Evolutionary conservation across 2,888 invertebrate genomes (phyloP).

Genomic region (Eristalis tenax): DNA sequence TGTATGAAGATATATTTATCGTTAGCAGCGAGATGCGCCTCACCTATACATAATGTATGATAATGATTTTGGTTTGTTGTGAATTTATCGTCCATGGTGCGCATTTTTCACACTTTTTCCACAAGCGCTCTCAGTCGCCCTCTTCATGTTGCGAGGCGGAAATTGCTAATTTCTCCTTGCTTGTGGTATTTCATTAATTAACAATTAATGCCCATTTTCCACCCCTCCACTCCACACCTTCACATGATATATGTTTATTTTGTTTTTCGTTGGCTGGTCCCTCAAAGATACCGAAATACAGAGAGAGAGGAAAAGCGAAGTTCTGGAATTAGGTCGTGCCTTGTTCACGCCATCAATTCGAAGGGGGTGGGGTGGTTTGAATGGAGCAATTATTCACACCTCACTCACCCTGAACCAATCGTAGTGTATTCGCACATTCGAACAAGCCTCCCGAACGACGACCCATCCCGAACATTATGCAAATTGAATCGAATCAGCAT

Average conservation of each 20-base stretch:
- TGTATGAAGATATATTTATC: not conserved
- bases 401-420: not conserved
- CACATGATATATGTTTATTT: not conserved
- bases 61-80: constrained; percentile 11
- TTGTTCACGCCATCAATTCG: constrained; percentile 51
- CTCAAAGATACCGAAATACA: not conserved
- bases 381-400: constrained; percentile 41
- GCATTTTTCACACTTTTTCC: constrained; percentile 32
- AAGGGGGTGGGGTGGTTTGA: not conserved
- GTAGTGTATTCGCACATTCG: not conserved
- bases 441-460: not conserved
- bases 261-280: not conserved
- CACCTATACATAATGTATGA: not conserved
- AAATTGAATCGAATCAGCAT: constrained; percentile 62
- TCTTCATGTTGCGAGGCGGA: constrained; percentile 11
- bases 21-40: not conserved
- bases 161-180: constrained; percentile 41
- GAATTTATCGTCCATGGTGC: constrained; percentile 6
- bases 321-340: constrained; percentile 41
- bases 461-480: constrained; percentile 53
- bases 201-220: constrained; percentile 28
- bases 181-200: constrained; percentile 54
- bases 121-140: not conserved
- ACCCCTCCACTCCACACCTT: not conserved
- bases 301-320: not conserved